Evolutionary conservation across 2,888 invertebrate genomes (phyloP).

Genomic region (Nezara viridula): DNA sequence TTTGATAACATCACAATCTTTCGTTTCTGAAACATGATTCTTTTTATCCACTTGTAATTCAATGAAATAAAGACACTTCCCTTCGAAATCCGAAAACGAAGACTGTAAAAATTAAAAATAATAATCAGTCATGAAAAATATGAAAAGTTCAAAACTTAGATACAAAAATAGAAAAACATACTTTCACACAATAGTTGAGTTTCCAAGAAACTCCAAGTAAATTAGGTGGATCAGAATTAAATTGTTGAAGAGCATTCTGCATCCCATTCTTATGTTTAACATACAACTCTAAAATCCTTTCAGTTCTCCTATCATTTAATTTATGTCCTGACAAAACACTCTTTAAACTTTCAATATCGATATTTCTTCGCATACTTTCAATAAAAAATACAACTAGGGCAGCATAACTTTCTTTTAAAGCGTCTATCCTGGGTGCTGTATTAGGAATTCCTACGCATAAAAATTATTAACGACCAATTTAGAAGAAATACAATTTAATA

Average conservation of each 20-base stretch:
- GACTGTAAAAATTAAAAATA: constrained; percentile 61
- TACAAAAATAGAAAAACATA: constrained; percentile 11
- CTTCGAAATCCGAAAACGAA: constrained; percentile 63
- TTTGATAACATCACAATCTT: constrained; percentile 53
- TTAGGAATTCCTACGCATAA: constrained; percentile 56
- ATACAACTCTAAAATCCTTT: constrained; percentile 57
- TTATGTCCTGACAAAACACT: constrained; percentile 52
- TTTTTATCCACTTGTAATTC: constrained; percentile 58
- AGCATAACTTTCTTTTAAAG: constrained; percentile 62
- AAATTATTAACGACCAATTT: constrained; percentile 22
- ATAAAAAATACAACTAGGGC: constrained; percentile 60
- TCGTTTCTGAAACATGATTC: neutral
- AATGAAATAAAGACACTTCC: constrained; percentile 61
- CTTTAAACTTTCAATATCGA: constrained; percentile 53
- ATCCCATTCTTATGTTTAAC: constrained; percentile 55
- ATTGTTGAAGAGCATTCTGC: constrained; percentile 57
- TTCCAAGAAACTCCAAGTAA: constrained; percentile 63
- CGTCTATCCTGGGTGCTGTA: constrained; percentile 54
- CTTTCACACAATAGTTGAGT: constrained; percentile 63
- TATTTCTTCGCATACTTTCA: constrained; percentile 61
- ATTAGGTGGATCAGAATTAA: constrained; percentile 58
- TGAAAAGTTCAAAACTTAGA: neutral
- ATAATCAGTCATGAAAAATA: neutral
- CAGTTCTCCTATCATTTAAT: constrained; percentile 54
- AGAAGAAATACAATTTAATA: neutral